Base-by-base conservation (phyloP, 2,113 vertebrate genomes). In the Tachycineta bicolor region DNA sequence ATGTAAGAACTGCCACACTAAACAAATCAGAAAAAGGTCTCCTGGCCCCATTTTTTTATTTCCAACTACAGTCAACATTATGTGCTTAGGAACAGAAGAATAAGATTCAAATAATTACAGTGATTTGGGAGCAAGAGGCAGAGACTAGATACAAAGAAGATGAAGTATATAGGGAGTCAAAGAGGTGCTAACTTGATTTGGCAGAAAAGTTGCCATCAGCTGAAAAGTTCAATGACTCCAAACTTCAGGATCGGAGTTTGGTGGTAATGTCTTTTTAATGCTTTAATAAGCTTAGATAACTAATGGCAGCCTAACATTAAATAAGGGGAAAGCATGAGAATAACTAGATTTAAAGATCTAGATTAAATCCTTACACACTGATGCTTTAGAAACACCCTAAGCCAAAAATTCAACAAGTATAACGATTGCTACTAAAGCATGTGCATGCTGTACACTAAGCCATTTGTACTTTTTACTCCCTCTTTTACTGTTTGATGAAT, bases 361-460 rank as follows among this genome's bases (percentile, higher is more conserved):
- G n/a, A 5, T 25, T 6, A 69, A 88, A 43, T 78, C 15, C 22
- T 73, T 52, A 49, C 3, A 18, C 11, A 50, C 1, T 12, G 17
- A 5, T 25, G 21, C 31, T 91, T 83, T 64, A 63, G 28, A 76
- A 91, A 83, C 12, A 44, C 22, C 19, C 1, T 55, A 71, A 68
- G 9, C 3, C 17, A 86, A 39, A 76, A 63, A 76, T 80, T 80
- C 3, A 79, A 86, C 8, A 74, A 41, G 24, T 16, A 33, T 20
- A 53, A 6, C 33, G 49, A n/a, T 44, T 17, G 5, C 12, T 83
- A 7, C 28, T 76, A 41, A 67, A 64, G 33, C 73, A 76, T 0
- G 0, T 64, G 17, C 13, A 39, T 0, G 6, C 22, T 55, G 17
- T 60, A 29, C 7, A 18, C 6, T 37, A 60, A 11, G 9, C 6